Evolutionary conservation across 1,140 invertebrate species (phyloP).

Genomic region (Neuroterus valhalla): DNA sequence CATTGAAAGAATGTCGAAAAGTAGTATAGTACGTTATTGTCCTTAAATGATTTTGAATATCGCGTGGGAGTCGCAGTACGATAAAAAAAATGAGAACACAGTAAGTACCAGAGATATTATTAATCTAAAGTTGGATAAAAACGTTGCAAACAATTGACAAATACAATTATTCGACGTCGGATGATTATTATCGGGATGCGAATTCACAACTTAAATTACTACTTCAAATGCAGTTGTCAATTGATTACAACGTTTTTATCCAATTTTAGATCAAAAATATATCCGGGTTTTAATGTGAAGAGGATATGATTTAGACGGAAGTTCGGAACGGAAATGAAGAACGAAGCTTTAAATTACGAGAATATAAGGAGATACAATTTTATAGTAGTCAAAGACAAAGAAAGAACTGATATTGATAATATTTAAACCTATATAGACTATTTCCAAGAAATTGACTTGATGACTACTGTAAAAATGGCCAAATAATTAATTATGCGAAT

Average conservation of each 20-base stretch:
- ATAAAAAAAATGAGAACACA: too few species aligned
- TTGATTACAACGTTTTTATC: too few species aligned
- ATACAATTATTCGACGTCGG: too few species aligned
- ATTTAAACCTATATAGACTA: conserved; percentile 54
- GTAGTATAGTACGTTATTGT: neutral
- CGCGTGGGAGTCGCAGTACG: conserved; percentile 15
- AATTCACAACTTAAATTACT: too few species aligned
- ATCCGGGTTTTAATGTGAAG: too few species aligned
- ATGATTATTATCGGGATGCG: too few species aligned
- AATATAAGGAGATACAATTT: conserved; percentile 65
- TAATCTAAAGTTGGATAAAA: too few species aligned
- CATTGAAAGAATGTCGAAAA: neutral
- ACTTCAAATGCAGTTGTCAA: too few species aligned
- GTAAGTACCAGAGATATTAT: too few species aligned
- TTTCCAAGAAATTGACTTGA: conserved; percentile 58
- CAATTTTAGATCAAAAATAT: too few species aligned
- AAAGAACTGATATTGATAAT: conserved; percentile 67
- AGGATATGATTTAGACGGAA: conserved; percentile 35
- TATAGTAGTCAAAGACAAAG: conserved; percentile 61
- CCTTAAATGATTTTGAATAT: neutral
- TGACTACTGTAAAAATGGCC: conserved; percentile 76
- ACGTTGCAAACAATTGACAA: too few species aligned
- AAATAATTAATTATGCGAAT: conserved; percentile 74
- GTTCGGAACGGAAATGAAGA: conserved; percentile 64
- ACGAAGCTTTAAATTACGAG: conserved; percentile 75